These are phyloP conservation scores for Anoplius nigerrimus DNA, from an alignment of 2,888 invertebrate species.

Conservation along the genomic window DNA sequence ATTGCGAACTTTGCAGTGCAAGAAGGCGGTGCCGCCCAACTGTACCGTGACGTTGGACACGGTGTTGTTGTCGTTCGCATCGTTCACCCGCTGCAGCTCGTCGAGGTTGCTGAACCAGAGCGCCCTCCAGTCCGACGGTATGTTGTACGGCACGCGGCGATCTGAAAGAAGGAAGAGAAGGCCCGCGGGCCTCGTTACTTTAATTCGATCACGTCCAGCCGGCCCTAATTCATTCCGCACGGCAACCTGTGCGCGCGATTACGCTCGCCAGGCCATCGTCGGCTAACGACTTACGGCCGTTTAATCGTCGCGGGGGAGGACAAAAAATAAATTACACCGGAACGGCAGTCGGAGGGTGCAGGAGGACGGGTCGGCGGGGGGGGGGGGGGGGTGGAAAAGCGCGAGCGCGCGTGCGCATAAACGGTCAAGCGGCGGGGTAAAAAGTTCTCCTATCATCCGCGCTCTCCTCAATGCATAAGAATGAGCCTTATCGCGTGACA, in stretches of 20 bases:
- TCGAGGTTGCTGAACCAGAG: conserved; percentile 73
- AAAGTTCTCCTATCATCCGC: no score
- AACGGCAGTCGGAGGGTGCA: not conserved
- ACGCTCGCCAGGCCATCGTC: no score
- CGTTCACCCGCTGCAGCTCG: conserved; percentile 73
- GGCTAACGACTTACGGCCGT: no score
- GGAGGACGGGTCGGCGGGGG: not conserved
- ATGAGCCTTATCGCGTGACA: no score
- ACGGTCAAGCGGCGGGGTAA: not conserved
- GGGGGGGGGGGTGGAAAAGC: not conserved
- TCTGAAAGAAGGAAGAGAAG: conserved; percentile 55
- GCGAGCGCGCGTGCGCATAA: conserved; percentile 10
- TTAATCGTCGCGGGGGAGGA: not conserved
- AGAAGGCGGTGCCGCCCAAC: conserved; percentile 86
- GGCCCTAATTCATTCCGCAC: not conserved
- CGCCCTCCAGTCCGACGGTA: conserved; percentile 72
- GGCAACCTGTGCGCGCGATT: not conserved
- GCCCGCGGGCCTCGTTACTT: conserved; percentile 12
- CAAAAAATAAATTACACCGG: no score
- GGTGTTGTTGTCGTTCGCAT: conserved; percentile 83
- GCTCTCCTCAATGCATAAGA: no score
- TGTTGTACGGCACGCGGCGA: conserved; percentile 72
- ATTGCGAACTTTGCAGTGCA: conserved; percentile 87
- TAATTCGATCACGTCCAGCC: conserved; percentile 24
- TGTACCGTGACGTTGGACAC: conserved; percentile 86